Base-by-base conservation (phyloP, 2,113 vertebrate species). In the Mastomys natalensis region DNA sequence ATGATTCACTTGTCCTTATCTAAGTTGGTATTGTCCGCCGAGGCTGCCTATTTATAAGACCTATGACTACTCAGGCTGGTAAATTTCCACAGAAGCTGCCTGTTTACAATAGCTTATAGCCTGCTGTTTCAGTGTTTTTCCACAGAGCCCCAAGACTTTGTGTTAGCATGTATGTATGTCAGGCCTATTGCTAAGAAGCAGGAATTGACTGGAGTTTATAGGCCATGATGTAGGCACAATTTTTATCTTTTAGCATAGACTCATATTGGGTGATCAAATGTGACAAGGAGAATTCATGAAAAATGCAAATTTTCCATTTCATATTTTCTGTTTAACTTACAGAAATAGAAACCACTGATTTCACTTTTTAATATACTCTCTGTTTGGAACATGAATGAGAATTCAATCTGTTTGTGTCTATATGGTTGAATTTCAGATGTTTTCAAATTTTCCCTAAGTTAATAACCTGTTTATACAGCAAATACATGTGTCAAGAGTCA, bases 271-370 rank as follows among this genome's bases (percentile, higher is more conserved):
- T 76, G 43, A 70, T 70, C 68, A 89, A 81, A 68, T 76, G 34
- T 51, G 34, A 24, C 6, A 4, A 2, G 37, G 31, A 15, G 89
- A 21, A 81, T 21, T 58, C 60, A 95, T 15, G 60, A 87, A 76
- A 45, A 4, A 74, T 70, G 34, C 34, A 80, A 55, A 55, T 53
- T 55, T 34, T 80, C 9, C 34, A 21, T 55, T 81, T 81, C 51
- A 55, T 81, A 87, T 84, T 34, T 92, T 76, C 45, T 93, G 64
- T 82, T 95, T 94, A 51, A 73, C 3, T 87, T 5, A 34, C n/a
- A 84, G 73, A 58, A 22, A 60, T 68, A 45, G 48, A n/a, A 62
- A 58, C 31, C 55, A 68, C 8, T 45, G n/a, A n/a, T 48, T 7
- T 29, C 0, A 55, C 17, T n/a, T 85, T 58, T 58, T 53, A 64